Conservation (phyloP, 2,113 vertebrate genomes). For the Microtus montanus region DNA sequence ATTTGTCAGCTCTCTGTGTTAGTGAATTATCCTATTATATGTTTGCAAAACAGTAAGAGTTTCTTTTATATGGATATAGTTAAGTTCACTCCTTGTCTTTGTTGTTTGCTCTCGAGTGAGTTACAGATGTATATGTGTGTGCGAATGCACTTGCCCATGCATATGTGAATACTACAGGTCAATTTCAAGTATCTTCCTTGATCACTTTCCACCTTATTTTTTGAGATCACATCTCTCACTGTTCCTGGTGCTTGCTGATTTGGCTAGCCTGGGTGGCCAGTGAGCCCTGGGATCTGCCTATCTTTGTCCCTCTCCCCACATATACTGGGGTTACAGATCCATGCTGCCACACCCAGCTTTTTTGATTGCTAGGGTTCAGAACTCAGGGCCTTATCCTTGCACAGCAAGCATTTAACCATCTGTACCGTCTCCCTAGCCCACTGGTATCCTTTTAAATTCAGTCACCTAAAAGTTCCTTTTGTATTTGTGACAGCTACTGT, state of each 20-base stretch:
- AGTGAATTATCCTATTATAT: not conserved
- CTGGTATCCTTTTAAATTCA: not conserved
- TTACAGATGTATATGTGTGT: not conserved
- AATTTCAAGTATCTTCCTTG: not conserved
- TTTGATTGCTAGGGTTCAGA: not conserved
- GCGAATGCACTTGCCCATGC: not conserved
- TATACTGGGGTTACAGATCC: not conserved
- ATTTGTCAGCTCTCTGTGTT: not conserved
- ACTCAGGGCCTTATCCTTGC: not conserved
- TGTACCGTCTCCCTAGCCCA: not conserved
- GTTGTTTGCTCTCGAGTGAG: not conserved
- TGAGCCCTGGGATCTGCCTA: not conserved
- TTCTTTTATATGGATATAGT: not conserved
- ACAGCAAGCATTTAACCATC: not conserved
- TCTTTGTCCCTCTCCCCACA: not conserved
- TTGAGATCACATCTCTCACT: not conserved
- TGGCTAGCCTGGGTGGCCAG: not conserved
- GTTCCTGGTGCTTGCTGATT: not conserved
- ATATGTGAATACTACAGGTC: not conserved
- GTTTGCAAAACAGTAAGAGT: not conserved
- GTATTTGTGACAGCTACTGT: not conserved
- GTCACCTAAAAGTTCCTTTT: not conserved
- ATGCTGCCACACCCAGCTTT: not conserved
- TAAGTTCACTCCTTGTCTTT: not conserved
- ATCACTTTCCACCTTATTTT: not conserved